Base-by-base conservation (phyloP, 2,113 vertebrate species). In the Pontoporia blainvillei region DNA sequence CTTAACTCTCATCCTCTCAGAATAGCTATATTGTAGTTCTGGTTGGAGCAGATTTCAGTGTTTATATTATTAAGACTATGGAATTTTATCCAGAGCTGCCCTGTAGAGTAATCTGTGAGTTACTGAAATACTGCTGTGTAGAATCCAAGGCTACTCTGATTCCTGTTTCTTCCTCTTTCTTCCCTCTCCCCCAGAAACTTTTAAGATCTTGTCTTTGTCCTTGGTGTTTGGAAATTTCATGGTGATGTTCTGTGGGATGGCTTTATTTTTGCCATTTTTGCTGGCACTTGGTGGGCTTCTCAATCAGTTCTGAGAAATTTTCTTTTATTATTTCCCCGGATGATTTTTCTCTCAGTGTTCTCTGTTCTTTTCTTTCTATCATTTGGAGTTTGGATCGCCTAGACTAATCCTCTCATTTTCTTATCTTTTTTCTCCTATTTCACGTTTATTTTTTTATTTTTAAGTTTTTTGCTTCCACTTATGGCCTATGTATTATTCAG, bases 331-430 rank as follows among this genome's bases (percentile, higher is more conserved):
- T 78, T 62, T 89, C 39, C 17, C 5, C 36, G 20, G 44, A 11
- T 49, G 44, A 2, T 17, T 67, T 94, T 86, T 66, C 29, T 69
- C 5, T 57, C 7, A 29, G 5, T 44, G 1, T 66, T 75, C 17
- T 67, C 21, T 59, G 8, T 75, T 75, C 5, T n/a, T 46, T 73
- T 61, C 6, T 13, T 49, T 90, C 62, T 57, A 0, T 17, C 6
- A 76, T 66, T 81, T 97, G 49, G 41, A 86, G 12, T 73, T 29
- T 93, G 15, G 14, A 46, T 67, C 14, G 39, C 64, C 25, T 88
- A 27, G 13, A 61, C 73, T 34, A 9, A 46, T 49, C 6, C 6
- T 93, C 46, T 78, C 25, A 34, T 86, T 96, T 81, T 71, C 15
- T 87, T 15, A 31, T 8, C 8, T 21, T 54, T 72, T 23, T 44